A percentile compares a stretch with the other conserved stretches of the same genome.
phyloP scores from a whole-genome alignment of 2,888 invertebrate species.

The Agonopterix heracliana region DNA sequence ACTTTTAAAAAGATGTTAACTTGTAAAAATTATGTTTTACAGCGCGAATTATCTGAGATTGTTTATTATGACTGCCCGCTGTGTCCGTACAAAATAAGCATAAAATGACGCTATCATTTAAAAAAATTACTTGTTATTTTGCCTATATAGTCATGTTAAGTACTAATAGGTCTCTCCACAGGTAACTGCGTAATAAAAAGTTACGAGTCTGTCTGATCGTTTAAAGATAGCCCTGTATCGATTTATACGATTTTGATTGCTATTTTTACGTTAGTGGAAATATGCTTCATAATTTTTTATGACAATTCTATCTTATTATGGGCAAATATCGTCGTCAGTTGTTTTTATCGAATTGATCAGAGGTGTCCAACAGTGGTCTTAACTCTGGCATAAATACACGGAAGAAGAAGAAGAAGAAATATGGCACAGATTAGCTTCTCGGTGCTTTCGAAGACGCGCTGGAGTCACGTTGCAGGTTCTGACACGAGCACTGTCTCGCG shows the following conservation, averaged over 20 bases:
- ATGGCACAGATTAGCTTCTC: no score
- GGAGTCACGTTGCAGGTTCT: no score
- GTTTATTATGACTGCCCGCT: slow-evolving; percentile 37
- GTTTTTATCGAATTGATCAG: no score
- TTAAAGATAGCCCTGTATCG: slow-evolving; percentile 1
- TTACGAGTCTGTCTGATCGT: slow-evolving; percentile 3
- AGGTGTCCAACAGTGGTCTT: no score
- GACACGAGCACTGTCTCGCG: no score
- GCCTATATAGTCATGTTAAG: neutral
- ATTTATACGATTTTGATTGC: slow-evolving; percentile 1
- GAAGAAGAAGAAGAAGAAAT: no score
- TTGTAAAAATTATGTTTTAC: slow-evolving; percentile 39
- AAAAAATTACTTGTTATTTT: slow-evolving; percentile 10
- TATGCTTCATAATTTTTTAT: neutral
- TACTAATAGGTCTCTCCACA: slow-evolving; percentile 7
- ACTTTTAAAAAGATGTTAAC: slow-evolving; percentile 42
- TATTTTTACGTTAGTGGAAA: neutral
- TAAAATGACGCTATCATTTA: slow-evolving; percentile 26
- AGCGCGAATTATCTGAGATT: slow-evolving; percentile 36
- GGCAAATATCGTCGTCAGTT: no score
- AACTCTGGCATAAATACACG: no score
- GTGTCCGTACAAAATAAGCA: slow-evolving; percentile 28
- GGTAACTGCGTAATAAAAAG: slow-evolving; percentile 7
- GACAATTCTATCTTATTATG: neutral
- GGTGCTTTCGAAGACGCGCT: no score